Evolutionary conservation across 2,888 invertebrate genomes (phyloP).

Genomic region (Drosophila hawaiiensis): DNA sequence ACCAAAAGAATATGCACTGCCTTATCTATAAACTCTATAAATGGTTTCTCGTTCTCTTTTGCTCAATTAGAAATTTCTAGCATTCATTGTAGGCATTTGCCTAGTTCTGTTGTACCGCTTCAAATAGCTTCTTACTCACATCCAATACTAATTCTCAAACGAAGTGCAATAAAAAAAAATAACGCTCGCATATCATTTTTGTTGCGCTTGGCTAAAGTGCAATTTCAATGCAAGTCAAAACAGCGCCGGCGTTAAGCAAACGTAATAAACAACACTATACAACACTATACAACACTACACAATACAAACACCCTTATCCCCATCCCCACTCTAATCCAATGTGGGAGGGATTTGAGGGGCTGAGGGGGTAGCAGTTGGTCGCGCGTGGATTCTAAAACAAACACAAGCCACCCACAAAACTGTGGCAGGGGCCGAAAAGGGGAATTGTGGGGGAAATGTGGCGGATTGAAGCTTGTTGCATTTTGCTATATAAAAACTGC

Average conservation of each 20-base stretch:
- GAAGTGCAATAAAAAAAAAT: conserved; percentile 7
- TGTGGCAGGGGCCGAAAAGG: conserved; percentile 1
- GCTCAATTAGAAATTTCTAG: not conserved
- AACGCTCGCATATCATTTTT: conserved; percentile 11
- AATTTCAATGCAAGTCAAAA: conserved; percentile 26
- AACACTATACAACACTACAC: not conserved
- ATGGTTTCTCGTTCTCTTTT: not conserved
- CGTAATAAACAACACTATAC: conserved; percentile 17
- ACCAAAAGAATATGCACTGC: not conserved
- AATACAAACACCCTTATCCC: not conserved
- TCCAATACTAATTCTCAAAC: conserved; percentile 21
- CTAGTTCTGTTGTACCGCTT: not conserved
- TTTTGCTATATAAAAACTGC: conserved; percentile 13
- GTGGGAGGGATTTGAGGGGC: not conserved
- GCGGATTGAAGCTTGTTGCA: conserved; percentile 29
- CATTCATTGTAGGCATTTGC: not conserved
- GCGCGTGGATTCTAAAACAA: conserved; percentile 70
- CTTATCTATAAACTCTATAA: not conserved
- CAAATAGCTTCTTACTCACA: conserved; percentile 1
- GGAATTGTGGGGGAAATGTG: not conserved
- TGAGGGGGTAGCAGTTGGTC: conserved; percentile 19
- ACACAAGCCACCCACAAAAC: conserved; percentile 62
- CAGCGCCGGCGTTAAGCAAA: conserved; percentile 37
- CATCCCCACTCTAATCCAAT: not conserved
- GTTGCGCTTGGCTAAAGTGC: conserved; percentile 21